These are phyloP conservation scores for Epiblema foenella DNA, from an alignment of 2,888 invertebrate genomes.

Conservation along the genomic window DNA sequence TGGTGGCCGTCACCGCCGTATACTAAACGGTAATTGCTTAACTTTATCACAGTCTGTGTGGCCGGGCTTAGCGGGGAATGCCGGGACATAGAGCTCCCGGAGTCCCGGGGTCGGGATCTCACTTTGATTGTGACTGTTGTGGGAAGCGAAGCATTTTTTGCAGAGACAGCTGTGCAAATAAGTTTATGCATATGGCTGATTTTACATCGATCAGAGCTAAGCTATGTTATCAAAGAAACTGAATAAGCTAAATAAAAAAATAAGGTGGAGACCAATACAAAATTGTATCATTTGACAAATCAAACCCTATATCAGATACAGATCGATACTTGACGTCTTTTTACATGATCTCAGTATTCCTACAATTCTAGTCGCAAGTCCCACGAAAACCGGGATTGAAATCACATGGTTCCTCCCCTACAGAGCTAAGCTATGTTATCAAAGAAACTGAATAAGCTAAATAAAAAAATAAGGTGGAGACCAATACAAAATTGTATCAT, in stretches of 20 bases:
- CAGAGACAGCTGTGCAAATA: neutral
- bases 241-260: no score
- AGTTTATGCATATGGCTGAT: no score
- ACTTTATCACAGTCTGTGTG: constrained; percentile 39
- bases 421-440: no score
- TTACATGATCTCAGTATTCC: no score
- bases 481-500: no score
- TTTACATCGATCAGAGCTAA: no score
- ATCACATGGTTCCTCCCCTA: neutral
- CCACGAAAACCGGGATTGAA: constrained; percentile 13
- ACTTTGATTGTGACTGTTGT: neutral
- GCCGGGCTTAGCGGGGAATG: constrained; percentile 11
- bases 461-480: no score
- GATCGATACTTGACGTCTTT: neutral
- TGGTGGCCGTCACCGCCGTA: constrained; percentile 30
- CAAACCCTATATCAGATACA: no score
- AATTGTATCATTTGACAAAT: no score
- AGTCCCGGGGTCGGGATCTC: neutral
- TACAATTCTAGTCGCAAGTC: neutral
- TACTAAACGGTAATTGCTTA: constrained; percentile 34
- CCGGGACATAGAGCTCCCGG: neutral
- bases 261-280: no score
- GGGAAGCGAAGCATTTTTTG: neutral
- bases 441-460: no score
- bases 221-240: no score